Base-by-base conservation (phyloP, 2,888 invertebrate genomes). In the Dermolepida albohirtum region DNA sequence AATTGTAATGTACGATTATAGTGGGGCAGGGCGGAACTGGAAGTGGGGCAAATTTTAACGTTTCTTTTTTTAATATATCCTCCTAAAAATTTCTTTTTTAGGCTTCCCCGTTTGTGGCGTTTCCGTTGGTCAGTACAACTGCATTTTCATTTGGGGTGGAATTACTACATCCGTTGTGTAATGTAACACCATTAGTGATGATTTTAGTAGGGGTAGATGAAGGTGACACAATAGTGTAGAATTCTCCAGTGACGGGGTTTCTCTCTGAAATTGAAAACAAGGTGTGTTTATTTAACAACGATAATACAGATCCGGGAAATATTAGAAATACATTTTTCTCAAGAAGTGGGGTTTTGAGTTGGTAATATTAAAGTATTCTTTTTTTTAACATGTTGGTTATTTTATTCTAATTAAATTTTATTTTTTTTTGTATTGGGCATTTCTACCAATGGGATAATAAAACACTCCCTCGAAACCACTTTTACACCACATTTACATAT, bases 211-310 rank as follows among this genome's bases (percentile, higher is more conserved):
- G 81, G 50, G 79, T 80, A 5, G 77, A 73, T 16, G 77, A 78
- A 22, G 82, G 81, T 57, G 78, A 77, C 39, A 79, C 74, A 66
- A 83, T 79, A 6, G 78, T 77, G 71, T 83, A 82, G 34, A 75
- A 76, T 74, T 83, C 82, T 16, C 83, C 83, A 70, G 83, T 83
- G n/a, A 83, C 82, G 7, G 83, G 83, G 73, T 82, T 82, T 59
- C 82, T 77, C 72, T 81, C 82, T 82, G 71, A 8, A 73, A 74
- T 71, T 34, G 6, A 6, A 34, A 6, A 17, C 10, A 4, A 47
- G 10, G 2, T 54, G 11, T 16, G 6, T 34, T 6, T 34, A 34
- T 34, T 34, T 22, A 22, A 22, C 4, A 22, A 22, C 22, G 1
- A 22, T 22, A 2, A 2, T 22, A 22, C 22, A 22, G 22, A 22